Evolutionary conservation across 2,888 invertebrate genomes (phyloP).

Genomic region (Leucophora obtusa): DNA sequence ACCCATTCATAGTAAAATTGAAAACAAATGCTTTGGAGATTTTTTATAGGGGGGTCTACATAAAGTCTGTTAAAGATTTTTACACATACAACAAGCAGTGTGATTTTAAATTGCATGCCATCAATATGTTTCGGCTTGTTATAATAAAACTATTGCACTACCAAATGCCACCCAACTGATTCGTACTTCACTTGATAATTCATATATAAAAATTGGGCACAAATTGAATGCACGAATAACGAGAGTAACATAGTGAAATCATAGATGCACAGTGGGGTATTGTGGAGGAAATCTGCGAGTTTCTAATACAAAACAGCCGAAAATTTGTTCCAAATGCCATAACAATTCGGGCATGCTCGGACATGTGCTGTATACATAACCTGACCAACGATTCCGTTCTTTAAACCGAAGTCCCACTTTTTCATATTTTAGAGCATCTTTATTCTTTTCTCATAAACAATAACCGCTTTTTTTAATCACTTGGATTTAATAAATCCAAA

Average conservation of each 20-base stretch:
- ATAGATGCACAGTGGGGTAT: background rate
- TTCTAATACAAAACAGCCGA: too few relatives aligned
- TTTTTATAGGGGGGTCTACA: background rate
- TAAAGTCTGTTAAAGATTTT: background rate
- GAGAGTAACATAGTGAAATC: conserved; percentile 1
- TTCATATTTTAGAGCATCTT: too few relatives aligned
- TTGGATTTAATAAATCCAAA: too few relatives aligned
- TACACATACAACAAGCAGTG: background rate
- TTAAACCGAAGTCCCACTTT: too few relatives aligned
- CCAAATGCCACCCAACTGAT: background rate
- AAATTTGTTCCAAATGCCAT: too few relatives aligned
- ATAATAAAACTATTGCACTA: background rate
- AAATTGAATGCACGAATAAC: conserved; percentile 30
- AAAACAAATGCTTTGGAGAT: conserved; percentile 4
- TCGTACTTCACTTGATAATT: background rate
- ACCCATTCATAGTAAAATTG: background rate
- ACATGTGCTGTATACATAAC: too few relatives aligned
- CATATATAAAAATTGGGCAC: conserved; percentile 14
- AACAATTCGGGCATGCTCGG: too few relatives aligned
- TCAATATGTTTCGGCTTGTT: background rate
- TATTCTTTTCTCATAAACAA: too few relatives aligned
- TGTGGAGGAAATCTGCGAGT: too few relatives aligned
- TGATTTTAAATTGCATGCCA: background rate
- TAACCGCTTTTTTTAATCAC: too few relatives aligned
- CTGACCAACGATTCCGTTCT: too few relatives aligned